Percentiles rank a stretch among this genome's conserved stretches.
phyloP scores from a whole-genome alignment of 2,797 vertebrate species.

The Pseudochirops cupreus region DNA sequence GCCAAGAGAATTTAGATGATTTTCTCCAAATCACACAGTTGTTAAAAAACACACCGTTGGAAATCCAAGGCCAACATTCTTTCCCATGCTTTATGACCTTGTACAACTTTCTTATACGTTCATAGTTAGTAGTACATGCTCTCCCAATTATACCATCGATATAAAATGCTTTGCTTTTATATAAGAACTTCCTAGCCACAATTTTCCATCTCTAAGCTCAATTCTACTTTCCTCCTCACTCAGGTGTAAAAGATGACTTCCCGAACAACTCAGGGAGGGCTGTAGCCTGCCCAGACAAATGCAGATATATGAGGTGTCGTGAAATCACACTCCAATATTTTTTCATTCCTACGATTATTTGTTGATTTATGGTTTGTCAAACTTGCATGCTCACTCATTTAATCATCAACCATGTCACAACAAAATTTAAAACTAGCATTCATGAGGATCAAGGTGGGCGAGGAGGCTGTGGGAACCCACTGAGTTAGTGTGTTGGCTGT shows the following conservation, averaged over 20 bases:
- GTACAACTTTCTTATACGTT: neutral
- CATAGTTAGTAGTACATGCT: neutral
- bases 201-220: conserved; percentile 5
- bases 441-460: conserved; percentile 70
- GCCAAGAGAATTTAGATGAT: neutral
- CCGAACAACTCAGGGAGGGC: conserved; percentile 23
- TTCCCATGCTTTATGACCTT: neutral
- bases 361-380: conserved; percentile 77
- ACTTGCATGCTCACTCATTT: conserved; percentile 72
- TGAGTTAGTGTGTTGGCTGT: conserved; percentile 58
- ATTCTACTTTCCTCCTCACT: conserved; percentile 56
- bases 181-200: neutral
- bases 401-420: conserved; percentile 68
- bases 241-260: conserved; percentile 61
- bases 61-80: neutral
- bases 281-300: conserved; percentile 45
- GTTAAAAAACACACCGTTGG: neutral
- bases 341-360: conserved; percentile 76
- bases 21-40: neutral
- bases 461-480: conserved; percentile 50
- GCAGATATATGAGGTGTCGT: conserved; percentile 74
- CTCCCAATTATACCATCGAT: neutral
- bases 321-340: conserved; percentile 77
- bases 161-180: neutral
- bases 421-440: conserved; percentile 74